Percentiles rank a stretch among this genome's conserved stretches.
Conservation (phyloP, 2,113 vertebrate genomes). For the Semicossyphus pulcher region DNA sequence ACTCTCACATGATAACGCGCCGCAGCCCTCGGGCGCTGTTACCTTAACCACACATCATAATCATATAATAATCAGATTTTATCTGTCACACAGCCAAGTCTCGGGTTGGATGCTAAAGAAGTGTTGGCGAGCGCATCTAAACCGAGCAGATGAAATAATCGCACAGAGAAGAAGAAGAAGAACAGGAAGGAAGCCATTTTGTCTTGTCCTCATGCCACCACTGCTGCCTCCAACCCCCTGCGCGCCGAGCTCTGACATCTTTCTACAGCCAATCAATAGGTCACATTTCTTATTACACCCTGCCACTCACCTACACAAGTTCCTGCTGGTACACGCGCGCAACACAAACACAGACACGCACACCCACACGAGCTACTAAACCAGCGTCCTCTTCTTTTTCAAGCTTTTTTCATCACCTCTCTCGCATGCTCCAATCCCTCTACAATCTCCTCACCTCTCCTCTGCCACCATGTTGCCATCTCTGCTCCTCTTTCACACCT, state of each 20-base stretch:
- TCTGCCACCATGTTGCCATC: constrained; percentile 14
- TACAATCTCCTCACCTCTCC: constrained; percentile 21
- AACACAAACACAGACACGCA: constrained; percentile 41
- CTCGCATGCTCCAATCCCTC: not conserved
- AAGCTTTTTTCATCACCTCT: constrained; percentile 17
- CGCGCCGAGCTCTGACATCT: constrained; percentile 57
- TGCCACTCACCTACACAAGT: constrained; percentile 61
- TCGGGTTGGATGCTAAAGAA: constrained; percentile 30
- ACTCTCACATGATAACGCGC: constrained; percentile 39
- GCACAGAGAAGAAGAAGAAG: not conserved
- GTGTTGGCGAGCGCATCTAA: constrained; percentile 47
- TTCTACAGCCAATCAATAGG: constrained; percentile 72
- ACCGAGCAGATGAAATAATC: constrained; percentile 27
- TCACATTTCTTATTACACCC: constrained; percentile 73
- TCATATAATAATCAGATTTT: constrained; percentile 62
- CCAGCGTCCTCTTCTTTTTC: constrained; percentile 5
- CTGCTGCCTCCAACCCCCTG: not conserved
- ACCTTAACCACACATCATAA: constrained; percentile 70
- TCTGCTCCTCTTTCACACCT: constrained; percentile 21
- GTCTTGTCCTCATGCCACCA: constrained; percentile 12
- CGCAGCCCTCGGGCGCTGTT: constrained; percentile 48
- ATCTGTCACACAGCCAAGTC: constrained; percentile 43
- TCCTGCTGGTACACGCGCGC: constrained; percentile 8
- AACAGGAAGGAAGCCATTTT: constrained; percentile 37
- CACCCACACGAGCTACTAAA: constrained; percentile 24